Percentiles rank a stretch among this genome's conserved stretches.
These are phyloP conservation scores for Leptinotarsa undecemlineata DNA, from an alignment of 1,140 invertebrate genomes.

Conservation along the genomic window DNA sequence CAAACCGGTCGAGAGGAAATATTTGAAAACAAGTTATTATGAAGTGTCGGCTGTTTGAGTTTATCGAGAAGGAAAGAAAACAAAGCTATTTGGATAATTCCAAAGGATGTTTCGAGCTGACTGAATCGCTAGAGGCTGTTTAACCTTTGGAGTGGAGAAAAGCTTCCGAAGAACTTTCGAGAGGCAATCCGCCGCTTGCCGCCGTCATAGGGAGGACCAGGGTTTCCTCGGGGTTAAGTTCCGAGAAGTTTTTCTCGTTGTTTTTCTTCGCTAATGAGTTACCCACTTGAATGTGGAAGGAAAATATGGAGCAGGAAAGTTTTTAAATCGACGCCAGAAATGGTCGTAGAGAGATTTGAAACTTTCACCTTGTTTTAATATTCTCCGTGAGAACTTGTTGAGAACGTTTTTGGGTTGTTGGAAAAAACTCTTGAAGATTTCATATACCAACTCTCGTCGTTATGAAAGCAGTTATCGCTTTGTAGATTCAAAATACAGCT, in stretches of 20 bases:
- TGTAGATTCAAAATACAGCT: no score
- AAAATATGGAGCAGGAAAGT: background rate
- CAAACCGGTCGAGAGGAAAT: background rate
- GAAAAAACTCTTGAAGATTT: no score
- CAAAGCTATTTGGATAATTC: constrained; percentile 28
- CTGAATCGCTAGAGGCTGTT: constrained; percentile 20
- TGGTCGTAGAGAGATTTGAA: background rate
- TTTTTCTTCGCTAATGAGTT: constrained; percentile 6
- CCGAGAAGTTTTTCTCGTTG: background rate
- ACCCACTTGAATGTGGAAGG: constrained; percentile 1
- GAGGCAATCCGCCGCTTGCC: background rate
- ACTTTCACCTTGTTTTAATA: no score
- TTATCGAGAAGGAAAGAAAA: constrained; percentile 24
- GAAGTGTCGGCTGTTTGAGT: constrained; percentile 19
- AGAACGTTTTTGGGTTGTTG: no score
- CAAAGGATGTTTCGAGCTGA: constrained; percentile 26
- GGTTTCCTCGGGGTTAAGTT: background rate
- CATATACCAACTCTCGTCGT: no score
- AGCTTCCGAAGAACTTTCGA: background rate
- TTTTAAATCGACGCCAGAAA: background rate
- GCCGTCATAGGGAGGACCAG: background rate
- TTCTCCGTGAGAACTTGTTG: no score
- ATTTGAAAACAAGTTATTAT: constrained; percentile 13
- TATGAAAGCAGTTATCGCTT: no score
- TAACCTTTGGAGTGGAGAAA: constrained; percentile 22